Evolutionary conservation across 2,113 vertebrate genomes (phyloP), one percentile per base, ranked within the genome.

Genomic region (Forbesichthys papilliferus): DNA sequence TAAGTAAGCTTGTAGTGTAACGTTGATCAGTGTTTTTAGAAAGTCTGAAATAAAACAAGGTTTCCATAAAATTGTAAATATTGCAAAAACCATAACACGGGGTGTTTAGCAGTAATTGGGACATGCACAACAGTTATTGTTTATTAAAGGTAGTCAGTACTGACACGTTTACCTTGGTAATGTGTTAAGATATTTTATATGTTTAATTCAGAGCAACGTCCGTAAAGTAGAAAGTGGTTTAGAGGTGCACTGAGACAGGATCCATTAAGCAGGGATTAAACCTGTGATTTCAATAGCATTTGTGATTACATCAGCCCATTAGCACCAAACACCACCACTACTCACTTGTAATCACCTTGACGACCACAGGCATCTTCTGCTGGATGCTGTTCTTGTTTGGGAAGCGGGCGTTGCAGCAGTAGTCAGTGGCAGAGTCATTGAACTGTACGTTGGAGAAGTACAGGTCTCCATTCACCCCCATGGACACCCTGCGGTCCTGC

Each of bases 271-370:
- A 42, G 36, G 36, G 36, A 6, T 6, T 42, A 42, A 42, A 42
- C 36, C 36, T 42, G 36, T 5, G 36, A 42, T 6, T 42, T 42
- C 36, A 5, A 42, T 42, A 8, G 33, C 27, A 3, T 48, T 8
- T 59, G 18, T 49, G 36, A 5, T 54, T 13, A 4, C 52, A 52
- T 7, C 13, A 16, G 16, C 34, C 11, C 10, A 8, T 18, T 4
- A 18, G 18, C 33, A 14, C 62, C 13, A 48, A 56, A 66, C 5
- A 46, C 9, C 33, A 0, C 34, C 66, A 11, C 59, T 74, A 96
- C 95, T 95, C 90, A 99, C 98, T 98, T 87, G 96, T 96, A 47
- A 97, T 91, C 75, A 99, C 95, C 89, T 96, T 98, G 73, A 99
- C 95, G 36, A 94, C 96, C 78, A 95, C 95, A 0, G 98, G 95